Base-by-base conservation (phyloP, 2,888 invertebrate species). In the Caprella mutica region DNA sequence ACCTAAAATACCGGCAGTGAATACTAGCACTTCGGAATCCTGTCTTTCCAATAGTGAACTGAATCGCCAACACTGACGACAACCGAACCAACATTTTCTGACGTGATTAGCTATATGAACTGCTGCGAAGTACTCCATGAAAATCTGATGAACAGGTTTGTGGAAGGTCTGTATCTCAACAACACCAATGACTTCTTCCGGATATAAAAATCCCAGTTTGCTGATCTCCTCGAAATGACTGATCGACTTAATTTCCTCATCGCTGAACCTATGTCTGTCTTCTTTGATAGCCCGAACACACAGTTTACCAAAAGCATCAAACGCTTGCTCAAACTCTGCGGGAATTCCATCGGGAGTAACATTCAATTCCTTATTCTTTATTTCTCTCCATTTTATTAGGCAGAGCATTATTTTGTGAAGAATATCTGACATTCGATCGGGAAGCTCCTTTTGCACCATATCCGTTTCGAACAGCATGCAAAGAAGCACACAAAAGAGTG, bases 361-460 rank as follows among this genome's bases (percentile, higher is more conserved):
- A 19, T 52, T 48, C 12, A 35, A 23, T 3, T 55, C 35, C 3
- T 52, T 44, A 23, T 43, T 56, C 30, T 58, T 55, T 17, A 58
- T 58, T 26, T 55, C 52, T 21, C 58, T 60, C 64, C 64, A 60
- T 52, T 64, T 64, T 17, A 64, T 64, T 29, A 64, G 54, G 38
- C 64, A 64, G 33, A 60, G 38, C 55, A 60, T 64, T 21, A 64
- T 64, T 33, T 64, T 60, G 35, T 58, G 56, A 58, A 64, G 57
- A 43, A 64, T 44, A 29, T 64, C 64, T 6, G 60, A 50, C 21
- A 60, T 55, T 19, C 55, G 52, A 14, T 64, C 60, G 1, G 64
- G 64, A 17, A 64, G 56, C 35, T 58, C 54, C 55, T 55, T 43
- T 5, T 43, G 43, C 6, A 50, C 59, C 1, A 56, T 50, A n/a